Conservation (phyloP, 64 coral and sea anemone genomes). For the Stichodactyla mertensii region DNA sequence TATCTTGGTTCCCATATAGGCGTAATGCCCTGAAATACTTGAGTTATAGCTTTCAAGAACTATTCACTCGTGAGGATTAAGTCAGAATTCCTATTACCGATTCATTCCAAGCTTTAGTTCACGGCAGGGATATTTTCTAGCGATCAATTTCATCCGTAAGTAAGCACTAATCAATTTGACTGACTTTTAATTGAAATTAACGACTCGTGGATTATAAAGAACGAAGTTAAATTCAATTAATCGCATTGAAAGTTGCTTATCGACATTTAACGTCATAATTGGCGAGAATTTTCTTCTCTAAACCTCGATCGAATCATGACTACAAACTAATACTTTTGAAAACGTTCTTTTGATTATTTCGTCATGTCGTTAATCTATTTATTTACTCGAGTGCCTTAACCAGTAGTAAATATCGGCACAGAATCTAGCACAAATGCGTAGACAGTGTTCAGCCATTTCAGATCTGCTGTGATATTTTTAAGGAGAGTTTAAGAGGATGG, state of each 20-base stretch:
- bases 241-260: not conserved
- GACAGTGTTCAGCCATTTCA: too few species aligned
- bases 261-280: too few species aligned
- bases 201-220: not conserved
- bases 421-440: too few species aligned
- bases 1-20: not conserved
- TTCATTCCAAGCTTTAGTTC: not conserved
- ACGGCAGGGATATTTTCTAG: not conserved
- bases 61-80: not conserved
- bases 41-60: not conserved
- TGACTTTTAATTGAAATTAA: not conserved
- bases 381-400: too few species aligned
- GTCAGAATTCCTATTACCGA: not conserved
- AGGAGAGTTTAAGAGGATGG: too few species aligned
- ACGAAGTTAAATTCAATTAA: not conserved
- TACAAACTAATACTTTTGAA: too few species aligned
- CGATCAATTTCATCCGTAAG: not conserved
- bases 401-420: too few species aligned
- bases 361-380: too few species aligned
- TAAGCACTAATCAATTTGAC: not conserved
- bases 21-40: not conserved
- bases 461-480: too few species aligned
- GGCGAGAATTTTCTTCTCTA: too few species aligned
- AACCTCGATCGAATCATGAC: too few species aligned
- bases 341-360: too few species aligned